Evolutionary conservation across 2,113 vertebrate species (phyloP).

Genomic region (Danionella cerebrum): DNA sequence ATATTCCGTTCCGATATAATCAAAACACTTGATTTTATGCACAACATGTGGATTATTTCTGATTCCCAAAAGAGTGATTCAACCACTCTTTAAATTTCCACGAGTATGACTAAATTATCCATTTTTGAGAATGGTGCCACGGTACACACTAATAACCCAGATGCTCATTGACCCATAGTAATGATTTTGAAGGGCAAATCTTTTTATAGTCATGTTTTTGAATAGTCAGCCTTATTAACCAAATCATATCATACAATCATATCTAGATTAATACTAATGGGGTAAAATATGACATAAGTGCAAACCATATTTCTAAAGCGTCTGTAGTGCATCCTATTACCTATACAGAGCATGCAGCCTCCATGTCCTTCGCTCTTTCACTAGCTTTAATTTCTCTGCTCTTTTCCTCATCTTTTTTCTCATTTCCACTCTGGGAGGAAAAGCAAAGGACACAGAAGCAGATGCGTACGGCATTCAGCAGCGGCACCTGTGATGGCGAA

Average conservation of each 20-base stretch:
- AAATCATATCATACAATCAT: no score
- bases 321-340: conserved; percentile 8
- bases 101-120: background rate
- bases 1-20: no score
- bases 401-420: background rate
- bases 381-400: background rate
- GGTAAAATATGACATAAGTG: background rate
- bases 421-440: background rate
- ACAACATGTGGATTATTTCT: no score
- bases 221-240: background rate
- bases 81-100: background rate
- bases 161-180: background rate
- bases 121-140: background rate
- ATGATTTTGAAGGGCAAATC: background rate
- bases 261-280: no score
- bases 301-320: background rate
- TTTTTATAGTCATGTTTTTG: background rate
- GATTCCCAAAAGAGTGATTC: background rate
- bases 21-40: no score
- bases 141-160: background rate
- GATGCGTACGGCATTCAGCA: background rate
- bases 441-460: background rate
- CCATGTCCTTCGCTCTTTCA: background rate
- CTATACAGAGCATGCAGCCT: conserved; percentile 1
- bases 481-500: background rate